phyloP scores from a whole-genome alignment of 2,888 invertebrate genomes.

The Caenorhabditis sp. region DNA sequence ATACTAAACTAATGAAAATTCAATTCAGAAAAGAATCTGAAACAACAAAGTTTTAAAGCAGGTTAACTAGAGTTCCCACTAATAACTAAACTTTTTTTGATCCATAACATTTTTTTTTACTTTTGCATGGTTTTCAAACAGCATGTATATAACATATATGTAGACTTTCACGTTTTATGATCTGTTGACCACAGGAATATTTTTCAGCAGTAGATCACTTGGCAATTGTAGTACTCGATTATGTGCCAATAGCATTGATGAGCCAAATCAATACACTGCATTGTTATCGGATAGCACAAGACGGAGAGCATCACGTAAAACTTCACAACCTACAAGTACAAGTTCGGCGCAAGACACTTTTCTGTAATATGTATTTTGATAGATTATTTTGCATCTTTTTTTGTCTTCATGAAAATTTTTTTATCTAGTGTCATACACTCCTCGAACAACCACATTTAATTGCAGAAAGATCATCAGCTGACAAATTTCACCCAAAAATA shows the following conservation, averaged over 20 bases:
- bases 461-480: no score
- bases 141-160: neutral
- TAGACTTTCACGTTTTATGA: neutral
- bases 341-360: constrained; percentile 70
- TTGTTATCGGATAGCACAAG: constrained; percentile 61
- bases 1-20: neutral
- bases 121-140: neutral
- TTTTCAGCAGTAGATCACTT: constrained; percentile 46
- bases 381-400: neutral
- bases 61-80: neutral
- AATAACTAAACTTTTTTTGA: neutral
- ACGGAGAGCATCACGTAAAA: constrained; percentile 57
- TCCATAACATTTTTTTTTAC: neutral
- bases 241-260: constrained; percentile 49
- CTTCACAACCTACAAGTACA: constrained; percentile 63
- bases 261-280: constrained; percentile 65
- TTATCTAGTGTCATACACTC: constrained; percentile 9
- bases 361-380: constrained; percentile 37
- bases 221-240: constrained; percentile 51
- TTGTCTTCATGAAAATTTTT: constrained; percentile 3
- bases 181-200: neutral
- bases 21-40: neutral
- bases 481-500: no score
- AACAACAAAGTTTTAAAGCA: neutral
- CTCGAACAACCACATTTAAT: no score